phyloP scores from a whole-genome alignment of 1,140 invertebrate species.

The Babylonia areolata region DNA sequence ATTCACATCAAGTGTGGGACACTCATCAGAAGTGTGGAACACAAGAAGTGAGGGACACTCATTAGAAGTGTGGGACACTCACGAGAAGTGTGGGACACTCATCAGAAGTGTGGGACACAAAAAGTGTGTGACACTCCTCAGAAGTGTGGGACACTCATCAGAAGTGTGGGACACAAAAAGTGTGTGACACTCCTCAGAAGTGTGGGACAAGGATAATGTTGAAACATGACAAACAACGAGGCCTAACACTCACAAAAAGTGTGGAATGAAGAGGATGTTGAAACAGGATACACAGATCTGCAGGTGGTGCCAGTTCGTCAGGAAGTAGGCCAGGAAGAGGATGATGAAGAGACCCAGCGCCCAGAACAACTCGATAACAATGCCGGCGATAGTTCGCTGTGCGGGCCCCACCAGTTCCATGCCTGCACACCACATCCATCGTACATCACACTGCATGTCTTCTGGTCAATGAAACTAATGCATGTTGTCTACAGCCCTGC shows the following conservation, averaged over 20 bases:
- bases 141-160: conserved; percentile 65
- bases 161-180: conserved; percentile 66
- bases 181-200: background rate
- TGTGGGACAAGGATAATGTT: conserved; percentile 80
- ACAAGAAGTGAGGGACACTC: no score
- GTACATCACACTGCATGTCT: no score
- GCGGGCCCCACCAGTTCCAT: conserved; percentile 54
- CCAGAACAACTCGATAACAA: conserved; percentile 79
- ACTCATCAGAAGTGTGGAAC: no score
- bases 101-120: no score
- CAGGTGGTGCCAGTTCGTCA: conserved; percentile 84
- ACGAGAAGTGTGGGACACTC: no score
- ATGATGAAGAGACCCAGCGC: conserved; percentile 83
- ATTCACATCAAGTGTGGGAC: no score
- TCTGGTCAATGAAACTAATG: no score
- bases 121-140: background rate
- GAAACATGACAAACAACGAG: conserved; percentile 78
- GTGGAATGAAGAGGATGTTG: conserved; percentile 80
- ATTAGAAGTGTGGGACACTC: no score
- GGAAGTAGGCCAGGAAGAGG: conserved; percentile 81
- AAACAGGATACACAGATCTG: conserved; percentile 86
- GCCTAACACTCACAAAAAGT: background rate
- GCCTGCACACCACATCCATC: no score
- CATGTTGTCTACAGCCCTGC: no score
- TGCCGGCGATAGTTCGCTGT: conserved; percentile 53